These are phyloP conservation scores for Eupeodes latifasciatus DNA, from an alignment of 2,888 invertebrate species.

Conservation along the genomic window DNA sequence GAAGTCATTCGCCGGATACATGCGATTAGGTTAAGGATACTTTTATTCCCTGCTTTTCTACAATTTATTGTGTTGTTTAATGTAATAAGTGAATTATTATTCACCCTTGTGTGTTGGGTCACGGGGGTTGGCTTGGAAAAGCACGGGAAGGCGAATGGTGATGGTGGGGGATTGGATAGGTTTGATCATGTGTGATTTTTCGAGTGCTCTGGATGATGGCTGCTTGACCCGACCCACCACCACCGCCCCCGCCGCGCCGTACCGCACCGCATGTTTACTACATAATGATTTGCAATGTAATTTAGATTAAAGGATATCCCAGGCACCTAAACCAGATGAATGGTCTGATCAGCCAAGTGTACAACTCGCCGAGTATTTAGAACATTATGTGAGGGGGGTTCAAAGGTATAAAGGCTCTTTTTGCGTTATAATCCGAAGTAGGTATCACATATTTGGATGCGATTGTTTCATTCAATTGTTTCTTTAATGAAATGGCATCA, in stretches of 20 bases:
- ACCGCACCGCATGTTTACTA: slow-evolving; percentile 14
- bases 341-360: slow-evolving; percentile 50
- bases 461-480: no score
- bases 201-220: not conserved
- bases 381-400: no score
- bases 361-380: not conserved
- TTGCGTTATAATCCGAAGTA: no score
- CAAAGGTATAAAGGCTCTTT: no score
- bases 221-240: not conserved
- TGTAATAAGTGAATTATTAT: slow-evolving; percentile 76
- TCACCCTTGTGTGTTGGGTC: slow-evolving; percentile 54
- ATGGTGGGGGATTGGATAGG: not conserved
- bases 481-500: no score
- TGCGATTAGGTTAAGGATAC: slow-evolving; percentile 81
- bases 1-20: slow-evolving; percentile 83
- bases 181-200: slow-evolving; percentile 43
- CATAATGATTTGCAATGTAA: slow-evolving; percentile 71
- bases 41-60: slow-evolving; percentile 72
- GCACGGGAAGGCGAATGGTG: no score
- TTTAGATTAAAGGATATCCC: slow-evolving; percentile 69
- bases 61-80: slow-evolving; percentile 76
- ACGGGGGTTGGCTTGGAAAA: not conserved
- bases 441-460: no score
- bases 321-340: slow-evolving; percentile 38
- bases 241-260: no score